Evolutionary conservation across 1,140 invertebrate species (phyloP), one percentile per base, ranked within the genome.

Genomic region (Drosophila bifasciata): DNA sequence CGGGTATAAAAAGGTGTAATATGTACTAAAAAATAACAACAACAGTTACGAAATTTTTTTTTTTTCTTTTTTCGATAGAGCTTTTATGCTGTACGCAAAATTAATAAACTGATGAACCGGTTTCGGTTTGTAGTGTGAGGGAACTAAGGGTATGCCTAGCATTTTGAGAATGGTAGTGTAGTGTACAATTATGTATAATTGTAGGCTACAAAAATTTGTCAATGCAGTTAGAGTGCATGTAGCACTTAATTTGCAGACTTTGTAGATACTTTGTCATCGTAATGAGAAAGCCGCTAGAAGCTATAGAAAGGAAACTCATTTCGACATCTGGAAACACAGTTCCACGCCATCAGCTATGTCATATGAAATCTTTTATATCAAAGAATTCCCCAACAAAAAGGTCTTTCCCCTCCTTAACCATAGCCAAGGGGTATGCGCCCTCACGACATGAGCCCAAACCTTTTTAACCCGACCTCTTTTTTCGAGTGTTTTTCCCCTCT

Each of bases 81-180:
- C 86, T 86, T 86, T 78, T 86, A 76, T 77, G 77, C 81, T 77
- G 73, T 78, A 69, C 41, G 68, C 40, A 81, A 78, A 85, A 86
- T 85, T 81, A 86, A 85, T 85, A 85, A 86, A 78, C 67, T 76
- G 76, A 74, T 79, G 73, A 80, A 76, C 59, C 59, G 43, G 44
- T 56, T 67, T 28, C 19, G 62, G 63, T 45, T 62, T 72, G 3
- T 21, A 3, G 19, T 21, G 19, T 4, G 19, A 3, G 19, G 39
- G 63, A 71, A 50, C 39, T 4, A 21, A 9, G 28, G 9, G 13
- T 16, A 8, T 43, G 23, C n/a, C 28, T 50, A 21, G 44, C 19
- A 32, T 21, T 21, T 21, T 21, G 44, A 40, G 25, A 49, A 16
- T 32, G 8, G 16, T 56, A 32, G 23, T 56, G 28, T 23, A 43